Base-by-base conservation (phyloP, 2,888 invertebrate species). In the Gandaritis pyraliata region DNA sequence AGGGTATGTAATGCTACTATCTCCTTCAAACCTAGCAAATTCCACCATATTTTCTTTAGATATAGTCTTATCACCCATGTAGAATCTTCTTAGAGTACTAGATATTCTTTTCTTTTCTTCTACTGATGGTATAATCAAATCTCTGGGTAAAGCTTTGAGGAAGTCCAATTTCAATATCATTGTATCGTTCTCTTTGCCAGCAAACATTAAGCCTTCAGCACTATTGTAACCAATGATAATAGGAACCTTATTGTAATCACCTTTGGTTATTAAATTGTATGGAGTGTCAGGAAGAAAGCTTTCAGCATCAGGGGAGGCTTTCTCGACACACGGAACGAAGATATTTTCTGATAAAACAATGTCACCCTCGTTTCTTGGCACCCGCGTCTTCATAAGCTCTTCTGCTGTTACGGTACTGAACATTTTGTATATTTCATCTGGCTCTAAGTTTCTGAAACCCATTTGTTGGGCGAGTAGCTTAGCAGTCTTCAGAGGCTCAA, bases 261-360 rank as follows among this genome's bases (percentile, higher is more conserved):
- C 86, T 58, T 73, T 76, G 1, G 64, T 66, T 0, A 91, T 64
- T 45, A 90, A 72, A 68, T 86, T 83, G 50, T 86, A 86, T 1
- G 91, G 91, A 30, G 72, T 74, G 39, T 89, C 87, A 1, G 77
- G 50, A 47, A 92, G 57, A 58, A 92, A 90, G 10, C 61, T 72
- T 52, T 87, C 77, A 1, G 74, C 64, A 2, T 72, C 76, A 13
- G 75, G 64, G 30, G 86, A 68, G 48, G 70, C 54, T 13, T 81
- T 80, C 61, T 92, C 91, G 7, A 86, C 73, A 65, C 91, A 91
- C 0, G 91, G 91, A 1, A 90, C 90, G 54, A 91, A 92, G 47
- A 90, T 76, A 48, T 88, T 88, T 67, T 91, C 91, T 16, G 90
- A 88, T 38, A 87, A 51, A 0, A 87, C 79, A 12, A 86, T 72